These are phyloP conservation scores for Blennius ocellaris DNA, from an alignment of 2,113 vertebrate genomes.

Conservation along the genomic window DNA sequence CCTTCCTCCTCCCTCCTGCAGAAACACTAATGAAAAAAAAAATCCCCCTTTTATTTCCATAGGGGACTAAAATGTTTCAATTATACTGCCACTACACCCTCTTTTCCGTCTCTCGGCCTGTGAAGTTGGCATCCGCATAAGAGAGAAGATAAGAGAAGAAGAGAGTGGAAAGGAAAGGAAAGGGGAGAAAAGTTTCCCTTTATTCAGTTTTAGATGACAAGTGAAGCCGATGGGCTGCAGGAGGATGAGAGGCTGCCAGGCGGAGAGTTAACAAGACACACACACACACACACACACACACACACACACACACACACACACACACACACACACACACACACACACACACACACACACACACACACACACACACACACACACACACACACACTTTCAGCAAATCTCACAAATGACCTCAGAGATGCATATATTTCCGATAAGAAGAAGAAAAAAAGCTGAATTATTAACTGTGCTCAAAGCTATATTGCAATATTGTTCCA, in stretches of 20 bases:
- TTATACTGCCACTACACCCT: conserved; percentile 30
- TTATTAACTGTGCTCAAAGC: background rate
- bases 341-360: background rate
- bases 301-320: too few species aligned
- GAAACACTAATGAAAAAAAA: conserved; percentile 34
- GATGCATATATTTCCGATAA: background rate
- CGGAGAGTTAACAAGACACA: conserved; percentile 15
- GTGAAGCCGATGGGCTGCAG: background rate
- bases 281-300: background rate
- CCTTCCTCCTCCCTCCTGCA: conserved; percentile 4
- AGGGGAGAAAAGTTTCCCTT: conserved; percentile 12
- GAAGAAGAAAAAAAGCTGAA: background rate
- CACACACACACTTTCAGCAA: background rate
- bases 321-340: background rate
- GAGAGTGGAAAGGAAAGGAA: background rate
- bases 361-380: background rate
- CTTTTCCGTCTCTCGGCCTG: conserved; percentile 5
- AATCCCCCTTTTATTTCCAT: conserved; percentile 47
- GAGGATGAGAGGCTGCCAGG: conserved; percentile 32
- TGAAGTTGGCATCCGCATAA: background rate
- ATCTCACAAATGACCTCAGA: conserved; percentile 5
- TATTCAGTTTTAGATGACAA: conserved; percentile 15
- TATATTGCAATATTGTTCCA: background rate
- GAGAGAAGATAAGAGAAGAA: conserved; percentile 12
- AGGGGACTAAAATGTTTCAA: conserved; percentile 54